Evolutionary conservation across 2,797 vertebrate genomes (phyloP).

Genomic region (Argentina silus): DNA sequence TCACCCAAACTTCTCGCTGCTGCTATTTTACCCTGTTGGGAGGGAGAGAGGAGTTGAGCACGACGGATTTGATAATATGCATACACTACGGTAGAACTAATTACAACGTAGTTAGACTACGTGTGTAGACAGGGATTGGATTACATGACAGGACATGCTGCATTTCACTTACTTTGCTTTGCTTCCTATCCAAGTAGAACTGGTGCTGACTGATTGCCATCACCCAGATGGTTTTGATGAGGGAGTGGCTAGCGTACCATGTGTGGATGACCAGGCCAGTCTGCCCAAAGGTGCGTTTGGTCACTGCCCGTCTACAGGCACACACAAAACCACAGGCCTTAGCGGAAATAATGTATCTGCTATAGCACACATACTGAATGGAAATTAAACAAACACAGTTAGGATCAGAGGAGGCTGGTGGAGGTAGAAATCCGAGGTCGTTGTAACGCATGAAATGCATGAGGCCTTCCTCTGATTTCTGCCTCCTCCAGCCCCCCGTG

Average conservation of each 20-base stretch:
- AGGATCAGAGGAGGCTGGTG: no score
- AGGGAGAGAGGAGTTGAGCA: background rate
- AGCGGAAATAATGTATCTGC: background rate
- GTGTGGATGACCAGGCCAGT: conserved; percentile 97
- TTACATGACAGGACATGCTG: no score
- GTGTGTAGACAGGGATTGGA: no score
- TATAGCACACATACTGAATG: background rate
- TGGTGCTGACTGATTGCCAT: conserved; percentile 99
- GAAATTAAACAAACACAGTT: background rate
- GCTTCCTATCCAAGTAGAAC: conserved; percentile 98
- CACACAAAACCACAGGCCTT: conserved; percentile 14
- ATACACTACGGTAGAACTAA: background rate
- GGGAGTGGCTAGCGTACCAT: conserved; percentile 94
- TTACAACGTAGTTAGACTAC: background rate
- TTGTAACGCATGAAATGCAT: no score
- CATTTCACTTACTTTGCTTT: conserved; percentile 90
- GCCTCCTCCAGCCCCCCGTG: no score
- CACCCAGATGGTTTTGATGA: conserved; percentile 99
- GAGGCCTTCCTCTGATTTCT: no score
- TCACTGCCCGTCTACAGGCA: conserved; percentile 88
- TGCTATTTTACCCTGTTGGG: conserved; percentile 88
- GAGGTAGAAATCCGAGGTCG: no score
- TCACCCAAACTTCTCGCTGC: conserved; percentile 90
- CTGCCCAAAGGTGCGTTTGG: conserved; percentile 97
- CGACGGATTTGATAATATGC: background rate